Conservation (phyloP, 2,888 invertebrate species). For the Rhamnusium bicolor region DNA sequence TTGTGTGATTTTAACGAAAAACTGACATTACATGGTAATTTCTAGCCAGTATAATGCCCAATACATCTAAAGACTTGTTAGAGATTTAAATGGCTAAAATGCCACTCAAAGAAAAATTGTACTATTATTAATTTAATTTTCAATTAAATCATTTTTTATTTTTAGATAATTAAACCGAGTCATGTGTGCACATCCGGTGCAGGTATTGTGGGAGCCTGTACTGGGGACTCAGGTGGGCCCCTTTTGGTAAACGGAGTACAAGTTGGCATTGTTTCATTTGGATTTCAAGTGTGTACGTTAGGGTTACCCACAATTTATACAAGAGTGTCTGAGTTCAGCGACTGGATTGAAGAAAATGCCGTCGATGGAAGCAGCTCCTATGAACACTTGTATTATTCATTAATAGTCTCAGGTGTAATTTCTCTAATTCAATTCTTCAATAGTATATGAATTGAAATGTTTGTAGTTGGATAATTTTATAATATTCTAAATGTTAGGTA, state of each 20-base stretch:
- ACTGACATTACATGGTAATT: too few species aligned
- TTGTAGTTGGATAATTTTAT: too few species aligned
- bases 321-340: constrained; percentile 40
- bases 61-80: too few species aligned
- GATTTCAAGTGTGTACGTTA: constrained; percentile 35
- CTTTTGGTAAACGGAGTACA: constrained; percentile 46
- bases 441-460: too few species aligned
- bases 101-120: too few species aligned
- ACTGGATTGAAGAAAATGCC: constrained; percentile 44
- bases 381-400: neutral
- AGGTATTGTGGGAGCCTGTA: constrained; percentile 46
- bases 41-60: too few species aligned
- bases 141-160: neutral
- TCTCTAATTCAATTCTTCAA: neutral
- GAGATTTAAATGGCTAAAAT: too few species aligned
- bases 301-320: constrained; percentile 51
- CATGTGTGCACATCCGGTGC: constrained; percentile 49
- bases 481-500: too few species aligned
- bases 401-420: neutral
- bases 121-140: too few species aligned
- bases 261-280: constrained; percentile 53
- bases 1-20: too few species aligned
- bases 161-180: constrained; percentile 35
- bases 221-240: constrained; percentile 54
- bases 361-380: neutral